phyloP scores from a whole-genome alignment of 2,797 vertebrate species.

The Erethizon dorsatum region DNA sequence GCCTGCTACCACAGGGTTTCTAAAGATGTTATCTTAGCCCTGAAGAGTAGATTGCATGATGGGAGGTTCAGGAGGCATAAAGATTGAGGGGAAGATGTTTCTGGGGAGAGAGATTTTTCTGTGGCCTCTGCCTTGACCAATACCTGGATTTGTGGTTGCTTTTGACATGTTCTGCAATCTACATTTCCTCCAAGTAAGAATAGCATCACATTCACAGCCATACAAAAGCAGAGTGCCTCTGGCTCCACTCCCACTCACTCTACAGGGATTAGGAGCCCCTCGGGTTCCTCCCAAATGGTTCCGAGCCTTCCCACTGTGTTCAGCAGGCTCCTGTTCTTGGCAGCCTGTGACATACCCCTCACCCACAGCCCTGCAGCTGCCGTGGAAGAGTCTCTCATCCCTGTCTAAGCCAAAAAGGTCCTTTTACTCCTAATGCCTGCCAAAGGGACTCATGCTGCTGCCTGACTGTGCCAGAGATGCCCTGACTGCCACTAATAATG shows the following conservation, averaged over 20 bases:
- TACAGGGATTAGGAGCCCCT: conserved; percentile 30
- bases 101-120: conserved; percentile 6
- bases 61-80: background rate
- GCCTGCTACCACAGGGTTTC: background rate
- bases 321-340: background rate
- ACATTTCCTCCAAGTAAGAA: conserved; percentile 54
- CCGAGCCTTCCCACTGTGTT: conserved; percentile 47
- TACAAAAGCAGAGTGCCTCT: conserved; percentile 44
- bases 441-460: conserved; percentile 7
- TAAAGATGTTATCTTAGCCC: conserved; percentile 6
- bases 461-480: background rate
- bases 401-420: conserved; percentile 13
- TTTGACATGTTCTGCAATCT: conserved; percentile 18
- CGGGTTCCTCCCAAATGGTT: conserved; percentile 62
- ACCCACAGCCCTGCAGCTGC: background rate
- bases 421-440: background rate
- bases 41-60: background rate
- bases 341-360: background rate
- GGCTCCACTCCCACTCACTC: conserved; percentile 45
- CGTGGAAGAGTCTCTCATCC: background rate
- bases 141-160: background rate
- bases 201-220: conserved; percentile 6
- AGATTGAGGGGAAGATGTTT: conserved; percentile 7
- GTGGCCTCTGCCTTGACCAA: conserved; percentile 30
- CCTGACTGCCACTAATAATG: background rate